Evolutionary conservation across 2,113 vertebrate species (phyloP), one percentile per base, ranked within the genome.

Genomic region (Nicator chloris): DNA sequence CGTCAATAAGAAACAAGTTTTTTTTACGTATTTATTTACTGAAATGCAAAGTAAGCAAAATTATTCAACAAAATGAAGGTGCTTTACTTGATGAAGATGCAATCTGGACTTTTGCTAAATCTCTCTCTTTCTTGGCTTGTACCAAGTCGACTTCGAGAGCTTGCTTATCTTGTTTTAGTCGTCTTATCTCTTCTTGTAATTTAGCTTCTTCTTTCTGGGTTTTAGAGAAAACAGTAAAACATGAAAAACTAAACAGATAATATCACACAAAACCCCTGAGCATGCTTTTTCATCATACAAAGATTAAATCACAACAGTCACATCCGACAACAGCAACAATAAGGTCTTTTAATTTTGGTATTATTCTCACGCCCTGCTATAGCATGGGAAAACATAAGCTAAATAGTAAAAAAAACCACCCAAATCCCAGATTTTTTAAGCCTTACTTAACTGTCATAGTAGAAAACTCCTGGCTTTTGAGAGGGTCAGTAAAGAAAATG

Each of bases 81-180:
- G 13, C 57, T 88, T 95, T 95, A 99, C 99, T 98, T 95, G 98
- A 97, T 77, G 96, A 94, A 81, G 98, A 97, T 86, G 87, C 64
- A 82, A 97, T 90, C 92, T 98, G 98, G 31, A 94, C 93, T 97
- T 97, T 98, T 21, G 98, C 98, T 65, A 98, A 91, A 94, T 99
- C 98, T 94, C 98, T 97, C 80, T 99, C 98, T 85, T 97, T 99
- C 93, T 97, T 99, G 93, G 98, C 95, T 78, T 98, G 98, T 86
- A 98, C 97, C 86, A 99, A 95, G 73, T 99, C 99, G 23, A 99
- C 98, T 73, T 98, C 98, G 82, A 99, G 97, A 83, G 98, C 97
- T 96, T 99, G 98, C 61, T 99, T 99, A 54, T 99, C 98, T 90
- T 99, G 98, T 86, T 98, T 98, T 66, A 99, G 96, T 77, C 86